Conservation (phyloP, 2,888 invertebrate genomes). For the Platycheirus rosarum region DNA sequence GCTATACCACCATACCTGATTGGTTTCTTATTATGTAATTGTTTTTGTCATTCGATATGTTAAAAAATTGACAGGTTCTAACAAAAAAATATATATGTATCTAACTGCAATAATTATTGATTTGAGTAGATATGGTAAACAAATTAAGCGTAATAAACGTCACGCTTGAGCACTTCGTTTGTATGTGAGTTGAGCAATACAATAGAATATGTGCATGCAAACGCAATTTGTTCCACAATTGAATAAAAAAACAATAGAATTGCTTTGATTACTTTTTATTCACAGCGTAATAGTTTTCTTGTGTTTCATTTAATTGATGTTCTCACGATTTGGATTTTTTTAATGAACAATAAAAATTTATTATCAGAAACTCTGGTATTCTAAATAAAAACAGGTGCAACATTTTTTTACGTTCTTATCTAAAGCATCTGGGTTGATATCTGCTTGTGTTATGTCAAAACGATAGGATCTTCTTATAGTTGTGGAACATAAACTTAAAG, state of each 20-base stretch:
- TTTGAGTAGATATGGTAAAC: conserved; percentile 9
- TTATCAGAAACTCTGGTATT: no score
- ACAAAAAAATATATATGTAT: conserved; percentile 21
- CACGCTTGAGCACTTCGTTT: conserved; percentile 27
- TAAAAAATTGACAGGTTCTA: conserved; percentile 13
- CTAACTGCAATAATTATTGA: conserved; percentile 14
- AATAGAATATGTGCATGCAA: background rate
- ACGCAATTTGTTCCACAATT: background rate
- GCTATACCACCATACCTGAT: conserved; percentile 4
- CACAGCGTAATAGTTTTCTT: no score
- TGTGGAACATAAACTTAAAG: no score
- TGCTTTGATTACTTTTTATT: background rate
- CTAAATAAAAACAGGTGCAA: no score
- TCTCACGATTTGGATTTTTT: no score
- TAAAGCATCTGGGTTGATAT: no score
- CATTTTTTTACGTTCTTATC: no score
- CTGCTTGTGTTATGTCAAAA: no score
- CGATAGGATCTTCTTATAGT: no score
- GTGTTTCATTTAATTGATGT: no score
- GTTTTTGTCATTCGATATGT: conserved; percentile 15
- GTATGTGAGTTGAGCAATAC: background rate
- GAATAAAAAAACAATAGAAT: conserved; percentile 8
- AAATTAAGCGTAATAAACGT: conserved; percentile 21
- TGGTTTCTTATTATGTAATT: conserved; percentile 19
- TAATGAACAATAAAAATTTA: no score